Evolutionary conservation across 1,140 invertebrate genomes (phyloP), one percentile per base, ranked within the genome.

Genomic region (Contarinia nasturtii): DNA sequence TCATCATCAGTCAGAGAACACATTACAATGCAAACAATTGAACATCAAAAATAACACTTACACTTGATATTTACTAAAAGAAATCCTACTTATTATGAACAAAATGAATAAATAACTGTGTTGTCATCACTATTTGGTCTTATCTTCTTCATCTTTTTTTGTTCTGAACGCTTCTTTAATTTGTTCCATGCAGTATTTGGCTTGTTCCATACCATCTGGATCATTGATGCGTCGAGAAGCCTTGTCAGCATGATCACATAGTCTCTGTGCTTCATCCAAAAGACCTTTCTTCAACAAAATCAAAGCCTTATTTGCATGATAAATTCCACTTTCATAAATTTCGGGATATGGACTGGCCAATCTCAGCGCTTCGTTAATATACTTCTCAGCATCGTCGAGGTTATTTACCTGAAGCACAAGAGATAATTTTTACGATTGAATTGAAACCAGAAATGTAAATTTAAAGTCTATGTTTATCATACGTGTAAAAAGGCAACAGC

Each of bases 251-350:
- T 75, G 66, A 20, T 72, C 69, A 59, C 88, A 92, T 43, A 64
- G 65, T 51, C 75, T 73, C 58, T 79, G 73, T 1, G 87, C 87
- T 58, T 82, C 72, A 12, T 72, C 60, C 34, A 78, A 59, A 44
- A 87, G 58, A 20, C 75, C 73, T 59, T 79, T 78, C 55, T 80
- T 74, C 11, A 92, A 57, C 55, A 81, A 83, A 45, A 85, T 69
- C 50, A 82, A 75, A 14, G 87, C 90, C 49, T 92, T 63, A 67
- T 93, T 94, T 17, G 86, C 75, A 65, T 86, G 76, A 50, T 90
- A 72, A 1, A 76, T 67, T 8, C 82, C 49, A 88, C 66, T 46
- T 85, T 74, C 40, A 67, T 56, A 55, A 78, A 75, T 21, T 84
- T 74, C 15, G n/a, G 69, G 65, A 14, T 82, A 58, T 53, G 66